Evolutionary conservation across 2,797 vertebrate genomes (phyloP).

Genomic region (Esox masquinongy): DNA sequence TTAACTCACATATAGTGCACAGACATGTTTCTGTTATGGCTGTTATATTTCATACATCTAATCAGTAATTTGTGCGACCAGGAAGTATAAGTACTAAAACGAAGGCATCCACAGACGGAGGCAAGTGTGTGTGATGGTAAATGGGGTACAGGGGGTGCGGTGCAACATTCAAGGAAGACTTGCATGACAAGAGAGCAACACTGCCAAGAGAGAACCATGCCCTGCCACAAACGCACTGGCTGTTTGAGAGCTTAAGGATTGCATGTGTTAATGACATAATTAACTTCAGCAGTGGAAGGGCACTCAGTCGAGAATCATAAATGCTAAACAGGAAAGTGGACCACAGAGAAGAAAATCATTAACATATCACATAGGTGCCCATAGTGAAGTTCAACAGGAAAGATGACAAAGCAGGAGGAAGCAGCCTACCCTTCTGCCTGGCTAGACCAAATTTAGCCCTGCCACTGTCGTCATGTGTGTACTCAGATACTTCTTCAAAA

Average conservation of each 20-base stretch:
- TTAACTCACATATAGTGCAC: background rate
- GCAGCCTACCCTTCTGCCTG: background rate
- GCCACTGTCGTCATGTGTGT: background rate
- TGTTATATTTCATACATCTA: background rate
- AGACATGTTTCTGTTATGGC: background rate
- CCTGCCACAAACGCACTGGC: background rate
- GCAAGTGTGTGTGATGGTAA: background rate
- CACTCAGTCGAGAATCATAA: background rate
- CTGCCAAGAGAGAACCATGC: background rate
- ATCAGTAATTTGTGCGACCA: background rate
- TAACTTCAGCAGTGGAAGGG: background rate
- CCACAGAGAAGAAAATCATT: background rate
- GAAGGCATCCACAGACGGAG: background rate
- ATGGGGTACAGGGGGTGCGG: background rate
- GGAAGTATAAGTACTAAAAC: background rate
- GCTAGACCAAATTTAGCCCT: background rate
- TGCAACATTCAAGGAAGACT: background rate
- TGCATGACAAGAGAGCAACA: background rate
- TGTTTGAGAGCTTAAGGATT: background rate
- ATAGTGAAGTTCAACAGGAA: background rate
- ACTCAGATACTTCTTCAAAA: background rate
- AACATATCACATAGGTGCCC: background rate
- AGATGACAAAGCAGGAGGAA: background rate
- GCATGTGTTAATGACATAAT: constrained; percentile 1
- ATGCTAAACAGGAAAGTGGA: background rate